A percentile compares a stretch with the other conserved stretches of the same genome.
These are phyloP conservation scores for Thermophis baileyi DNA, from an alignment of 2,113 vertebrate species.

Conservation along the genomic window DNA sequence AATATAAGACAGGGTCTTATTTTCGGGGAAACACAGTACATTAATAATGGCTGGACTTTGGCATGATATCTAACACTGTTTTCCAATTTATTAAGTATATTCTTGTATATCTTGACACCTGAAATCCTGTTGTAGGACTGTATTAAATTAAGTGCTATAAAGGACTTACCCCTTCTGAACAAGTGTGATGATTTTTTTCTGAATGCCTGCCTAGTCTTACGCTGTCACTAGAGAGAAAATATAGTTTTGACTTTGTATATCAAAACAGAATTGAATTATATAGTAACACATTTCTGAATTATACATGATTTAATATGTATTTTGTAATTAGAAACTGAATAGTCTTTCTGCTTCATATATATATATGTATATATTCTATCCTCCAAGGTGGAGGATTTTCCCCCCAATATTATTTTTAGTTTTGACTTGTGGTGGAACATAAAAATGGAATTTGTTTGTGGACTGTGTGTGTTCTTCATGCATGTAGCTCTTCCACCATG, in stretches of 20 bases:
- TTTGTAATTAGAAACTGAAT: constrained; percentile 47
- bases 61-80: constrained; percentile 51
- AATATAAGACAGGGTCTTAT: no score
- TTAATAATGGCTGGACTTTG: constrained; percentile 47
- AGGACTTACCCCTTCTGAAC: constrained; percentile 64
- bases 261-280: constrained; percentile 40
- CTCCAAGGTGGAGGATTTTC: constrained; percentile 24
- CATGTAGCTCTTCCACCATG: constrained; percentile 61
- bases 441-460: constrained; percentile 38
- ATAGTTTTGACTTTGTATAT: constrained; percentile 6
- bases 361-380: neutral
- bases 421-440: constrained; percentile 53
- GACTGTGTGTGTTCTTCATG: constrained; percentile 57
- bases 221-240: constrained; percentile 29
- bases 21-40: no score
- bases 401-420: constrained; percentile 58
- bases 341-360: constrained; percentile 17
- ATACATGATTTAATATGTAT: constrained; percentile 25
- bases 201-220: constrained; percentile 7
- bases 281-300: constrained; percentile 21
- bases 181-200: constrained; percentile 54
- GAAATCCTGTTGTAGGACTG: constrained; percentile 61
- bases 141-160: constrained; percentile 70
- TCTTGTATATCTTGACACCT: constrained; percentile 55
- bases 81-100: constrained; percentile 53